Percentiles rank a stretch among this genome's conserved stretches.
Conservation (phyloP, 2,113 vertebrate genomes). For the Platanista minor region DNA sequence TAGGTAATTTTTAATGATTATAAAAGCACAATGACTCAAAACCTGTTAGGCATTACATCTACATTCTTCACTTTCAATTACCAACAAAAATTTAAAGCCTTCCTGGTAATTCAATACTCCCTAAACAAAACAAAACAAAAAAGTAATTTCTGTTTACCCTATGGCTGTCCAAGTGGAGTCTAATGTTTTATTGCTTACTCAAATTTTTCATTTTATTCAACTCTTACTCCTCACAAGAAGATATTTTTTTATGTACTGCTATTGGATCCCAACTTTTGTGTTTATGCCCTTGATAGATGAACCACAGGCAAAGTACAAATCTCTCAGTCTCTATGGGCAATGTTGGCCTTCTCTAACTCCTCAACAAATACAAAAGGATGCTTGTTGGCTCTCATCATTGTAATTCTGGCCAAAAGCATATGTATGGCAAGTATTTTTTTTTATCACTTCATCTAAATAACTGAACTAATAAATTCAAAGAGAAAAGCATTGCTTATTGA, state of each 20-base stretch:
- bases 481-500: not conserved
- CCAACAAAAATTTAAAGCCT: not conserved
- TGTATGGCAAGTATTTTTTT: not conserved
- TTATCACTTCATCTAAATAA: not conserved
- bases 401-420: not conserved
- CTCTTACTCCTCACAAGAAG: not conserved
- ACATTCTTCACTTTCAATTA: not conserved
- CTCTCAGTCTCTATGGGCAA: not conserved
- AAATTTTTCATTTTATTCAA: not conserved
- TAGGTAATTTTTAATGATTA: not conserved
- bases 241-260: not conserved
- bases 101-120: fast-evolving
- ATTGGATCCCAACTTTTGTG: not conserved
- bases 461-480: not conserved
- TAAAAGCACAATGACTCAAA: not conserved
- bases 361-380: not conserved
- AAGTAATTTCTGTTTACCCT: not conserved
- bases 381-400: not conserved
- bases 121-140: not conserved
- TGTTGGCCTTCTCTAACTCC: not conserved
- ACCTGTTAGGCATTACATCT: not conserved
- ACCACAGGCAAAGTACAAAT: not conserved
- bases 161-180: not conserved
- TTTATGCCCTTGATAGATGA: not conserved
- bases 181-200: not conserved